These are phyloP conservation scores for Fulmarus glacialis DNA, from an alignment of 2,113 vertebrate genomes.

Conservation along the genomic window DNA sequence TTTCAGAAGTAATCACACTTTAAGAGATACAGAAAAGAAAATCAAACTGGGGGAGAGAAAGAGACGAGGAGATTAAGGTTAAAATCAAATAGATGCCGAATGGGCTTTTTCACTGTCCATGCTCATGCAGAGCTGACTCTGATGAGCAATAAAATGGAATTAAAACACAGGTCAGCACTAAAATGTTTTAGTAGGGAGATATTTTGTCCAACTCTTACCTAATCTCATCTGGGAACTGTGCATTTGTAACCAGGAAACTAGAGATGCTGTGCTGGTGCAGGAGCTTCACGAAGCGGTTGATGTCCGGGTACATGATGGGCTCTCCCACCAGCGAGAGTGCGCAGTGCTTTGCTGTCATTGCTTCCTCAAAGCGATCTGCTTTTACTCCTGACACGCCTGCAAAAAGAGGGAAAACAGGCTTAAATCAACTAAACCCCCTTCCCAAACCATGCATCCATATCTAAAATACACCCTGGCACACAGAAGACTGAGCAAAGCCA, in stretches of 20 bases:
- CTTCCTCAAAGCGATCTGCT: constrained; percentile 84
- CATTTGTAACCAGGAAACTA: constrained; percentile 95
- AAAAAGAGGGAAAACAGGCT: background rate
- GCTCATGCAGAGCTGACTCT: background rate
- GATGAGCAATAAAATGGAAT: rapidly evolving
- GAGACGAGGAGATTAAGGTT: background rate
- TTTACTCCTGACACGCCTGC: constrained; percentile 89
- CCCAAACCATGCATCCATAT: background rate
- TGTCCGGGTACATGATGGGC: constrained; percentile 95
- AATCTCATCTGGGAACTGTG: constrained; percentile 93
- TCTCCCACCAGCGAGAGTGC: constrained; percentile 94
- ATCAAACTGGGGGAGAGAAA: background rate
- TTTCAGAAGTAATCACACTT: background rate
- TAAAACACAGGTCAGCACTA: background rate
- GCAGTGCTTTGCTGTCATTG: constrained; percentile 86
- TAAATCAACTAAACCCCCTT: no score
- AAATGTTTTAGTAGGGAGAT: background rate
- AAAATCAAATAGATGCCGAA: background rate
- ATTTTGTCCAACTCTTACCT: constrained; percentile 72
- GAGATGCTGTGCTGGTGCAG: constrained; percentile 87
- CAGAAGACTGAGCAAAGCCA: background rate
- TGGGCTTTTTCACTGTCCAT: background rate
- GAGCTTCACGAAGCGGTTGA: constrained; percentile 87
- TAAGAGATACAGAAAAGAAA: background rate
- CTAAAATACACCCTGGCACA: background rate